Conservation (phyloP, 2,113 vertebrate genomes). For the Dicrurus megarhynchus region DNA sequence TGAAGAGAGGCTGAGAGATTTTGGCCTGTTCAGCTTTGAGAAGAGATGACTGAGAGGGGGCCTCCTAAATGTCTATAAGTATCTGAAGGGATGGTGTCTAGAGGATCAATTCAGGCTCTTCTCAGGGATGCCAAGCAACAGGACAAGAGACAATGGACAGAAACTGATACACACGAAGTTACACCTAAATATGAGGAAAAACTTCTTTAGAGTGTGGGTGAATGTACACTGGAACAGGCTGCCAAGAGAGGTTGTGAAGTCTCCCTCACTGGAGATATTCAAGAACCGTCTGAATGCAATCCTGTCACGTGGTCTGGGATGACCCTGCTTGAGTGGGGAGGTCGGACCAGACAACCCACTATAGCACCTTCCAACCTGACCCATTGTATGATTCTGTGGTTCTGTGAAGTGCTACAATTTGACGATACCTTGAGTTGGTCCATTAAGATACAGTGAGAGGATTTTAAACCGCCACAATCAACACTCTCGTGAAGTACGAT, state of each 20-base stretch:
- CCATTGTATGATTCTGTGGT: neutral
- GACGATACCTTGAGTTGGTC: neutral
- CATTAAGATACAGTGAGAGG: neutral
- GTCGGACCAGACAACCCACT: neutral
- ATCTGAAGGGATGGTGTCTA: neutral
- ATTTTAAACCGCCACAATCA: neutral
- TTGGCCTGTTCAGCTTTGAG: neutral
- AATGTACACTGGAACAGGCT: neutral
- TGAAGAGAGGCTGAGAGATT: neutral
- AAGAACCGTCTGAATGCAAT: neutral
- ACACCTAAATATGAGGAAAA: neutral
- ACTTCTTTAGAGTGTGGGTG: neutral
- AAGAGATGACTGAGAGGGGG: neutral
- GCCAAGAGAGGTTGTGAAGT: accelerated
- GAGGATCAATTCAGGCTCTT: too few relatives aligned
- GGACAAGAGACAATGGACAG: neutral
- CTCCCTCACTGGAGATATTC: neutral
- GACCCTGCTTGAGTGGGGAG: neutral
- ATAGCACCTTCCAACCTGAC: neutral
- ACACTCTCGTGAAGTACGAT: neutral
- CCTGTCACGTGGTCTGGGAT: neutral
- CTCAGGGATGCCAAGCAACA: accelerated
- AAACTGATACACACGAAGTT: neutral
- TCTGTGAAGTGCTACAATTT: neutral
- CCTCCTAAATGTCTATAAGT: accelerated